Percentiles rank a stretch among this genome's conserved stretches.
Conservation (phyloP, 2,888 invertebrate species). For the Lasioglossum pauxillum region DNA sequence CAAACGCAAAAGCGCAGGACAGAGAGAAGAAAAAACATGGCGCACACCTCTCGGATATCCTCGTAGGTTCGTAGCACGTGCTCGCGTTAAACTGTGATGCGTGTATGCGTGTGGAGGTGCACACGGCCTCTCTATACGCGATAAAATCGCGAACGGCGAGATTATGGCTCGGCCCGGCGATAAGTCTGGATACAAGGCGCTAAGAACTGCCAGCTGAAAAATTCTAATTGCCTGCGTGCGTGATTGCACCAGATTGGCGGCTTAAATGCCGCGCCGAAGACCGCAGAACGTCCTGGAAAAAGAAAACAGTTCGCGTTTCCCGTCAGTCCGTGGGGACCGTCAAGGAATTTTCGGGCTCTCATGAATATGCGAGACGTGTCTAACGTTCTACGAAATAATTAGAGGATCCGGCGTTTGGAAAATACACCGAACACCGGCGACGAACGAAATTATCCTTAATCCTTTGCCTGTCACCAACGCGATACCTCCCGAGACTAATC, state of each 20-base stretch:
- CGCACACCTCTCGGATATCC: slow-evolving; percentile 29
- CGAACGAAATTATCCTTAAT: slow-evolving; percentile 14
- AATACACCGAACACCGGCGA: background rate
- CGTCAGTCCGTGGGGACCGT: background rate
- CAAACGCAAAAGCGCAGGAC: slow-evolving; percentile 24
- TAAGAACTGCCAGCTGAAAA: slow-evolving; percentile 39
- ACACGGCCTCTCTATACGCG: slow-evolving; percentile 11
- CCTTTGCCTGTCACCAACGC: slow-evolving; percentile 3
- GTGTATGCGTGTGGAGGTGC: slow-evolving; percentile 32
- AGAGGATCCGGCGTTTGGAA: background rate
- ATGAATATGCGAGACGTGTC: background rate
- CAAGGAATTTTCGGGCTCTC: background rate
- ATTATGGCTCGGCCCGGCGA: slow-evolving; percentile 31
- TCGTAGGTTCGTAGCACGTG: slow-evolving; percentile 33
- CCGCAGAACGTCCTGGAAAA: background rate
- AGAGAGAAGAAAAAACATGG: slow-evolving; percentile 11
- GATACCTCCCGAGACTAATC: background rate
- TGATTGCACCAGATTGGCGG: slow-evolving; percentile 24
- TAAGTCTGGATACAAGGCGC: slow-evolving; percentile 40
- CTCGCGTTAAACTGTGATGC: slow-evolving; percentile 36
- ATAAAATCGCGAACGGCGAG: slow-evolving; percentile 48
- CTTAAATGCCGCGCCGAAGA: background rate
- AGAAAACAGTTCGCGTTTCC: background rate
- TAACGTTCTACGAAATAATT: background rate
- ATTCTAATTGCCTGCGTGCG: slow-evolving; percentile 46